Base-by-base conservation (phyloP, 23 tunicate genomes). In the Ascidia mentula region DNA sequence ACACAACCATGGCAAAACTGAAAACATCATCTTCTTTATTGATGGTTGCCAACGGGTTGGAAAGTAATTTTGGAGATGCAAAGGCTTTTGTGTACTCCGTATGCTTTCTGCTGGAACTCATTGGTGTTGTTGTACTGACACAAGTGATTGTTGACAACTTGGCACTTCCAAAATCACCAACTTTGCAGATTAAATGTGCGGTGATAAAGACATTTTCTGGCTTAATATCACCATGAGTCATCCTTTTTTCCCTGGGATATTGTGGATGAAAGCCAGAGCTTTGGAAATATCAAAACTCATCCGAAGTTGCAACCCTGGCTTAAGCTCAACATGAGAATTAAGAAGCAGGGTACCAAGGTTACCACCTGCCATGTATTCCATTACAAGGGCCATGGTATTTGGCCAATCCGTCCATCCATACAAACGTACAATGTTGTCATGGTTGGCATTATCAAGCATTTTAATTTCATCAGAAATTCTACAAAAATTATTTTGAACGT, bases 321-420 rank as follows among this genome's bases (percentile, higher is more conserved):
- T 22, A 3, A 70, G 30, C 30, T 35, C 38, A 5, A 35, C 53
- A 20, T 9, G 30, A 3, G 18, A 5, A 70, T 33, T 6, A 18
- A 70, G 30, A 34, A 70, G 34, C 4, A 70, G 74, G 74, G 6
- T 70, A 22, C 32, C 32, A 3, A 70, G 74, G 38, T 35, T 70
- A 20, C 74, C 74, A 6, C 74, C 74, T 1, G 74, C 12, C 37
- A 70, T 3, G 34, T 70, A 70, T 35, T 70, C 74, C 74, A 70
- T 70, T 3, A 70, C 32, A 20, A 70, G 7, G 1, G 38, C 74
- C 74, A 70, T 70, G 32, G 74, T 1, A 31, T 70, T 20, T 36
- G 74, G 74, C 74, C 74, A 70, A 28, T 70, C 32, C 1, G 74
- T 31, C 74, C 74, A 70, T 3, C 74, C 74, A 70, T 70, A 70